Evolutionary conservation across 2,888 invertebrate genomes (phyloP).

Genomic region (Nomada hirtipes): DNA sequence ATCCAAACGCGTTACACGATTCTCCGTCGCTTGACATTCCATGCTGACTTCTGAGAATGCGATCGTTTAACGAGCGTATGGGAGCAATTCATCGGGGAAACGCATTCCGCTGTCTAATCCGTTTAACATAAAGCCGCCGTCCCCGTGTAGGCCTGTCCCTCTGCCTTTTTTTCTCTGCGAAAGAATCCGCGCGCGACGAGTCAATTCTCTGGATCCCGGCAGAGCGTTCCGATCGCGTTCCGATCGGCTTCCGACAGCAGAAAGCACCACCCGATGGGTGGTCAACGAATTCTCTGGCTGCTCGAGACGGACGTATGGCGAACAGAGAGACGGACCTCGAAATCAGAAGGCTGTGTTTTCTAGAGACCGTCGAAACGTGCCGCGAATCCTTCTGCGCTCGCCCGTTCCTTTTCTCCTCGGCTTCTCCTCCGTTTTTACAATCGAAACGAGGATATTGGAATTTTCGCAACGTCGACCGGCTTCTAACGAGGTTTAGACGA

Average conservation of each 20-base stretch:
- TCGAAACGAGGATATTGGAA: neutral
- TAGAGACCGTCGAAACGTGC: conserved; percentile 30
- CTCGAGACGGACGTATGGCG: conserved; percentile 27
- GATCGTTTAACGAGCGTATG: conserved; percentile 50
- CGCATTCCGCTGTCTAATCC: conserved; percentile 84
- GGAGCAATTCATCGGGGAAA: conserved; percentile 80
- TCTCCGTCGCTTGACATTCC: conserved; percentile 55
- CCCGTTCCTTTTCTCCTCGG: neutral
- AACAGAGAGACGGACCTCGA: conserved; percentile 14
- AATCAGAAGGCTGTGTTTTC: conserved; percentile 29
- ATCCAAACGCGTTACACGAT: conserved; percentile 34
- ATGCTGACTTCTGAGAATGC: conserved; percentile 56
- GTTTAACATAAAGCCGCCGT: conserved; percentile 80
- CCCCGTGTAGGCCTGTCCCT: conserved; percentile 13
- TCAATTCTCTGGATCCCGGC: conserved; percentile 79
- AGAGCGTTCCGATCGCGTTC: conserved; percentile 59
- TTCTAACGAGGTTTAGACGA: neutral
- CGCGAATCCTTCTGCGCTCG: conserved; percentile 37
- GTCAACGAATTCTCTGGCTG: conserved; percentile 65
- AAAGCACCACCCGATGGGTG: conserved; percentile 70
- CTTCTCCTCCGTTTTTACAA: neutral
- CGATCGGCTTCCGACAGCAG: conserved; percentile 47
- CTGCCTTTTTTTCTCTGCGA: conserved; percentile 37
- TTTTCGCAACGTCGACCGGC: neutral
- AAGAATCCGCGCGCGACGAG: conserved; percentile 79